Percentiles rank a stretch among this genome's conserved stretches.
These are phyloP conservation scores for Dasypogon diadema DNA, from an alignment of 2,888 invertebrate species.

Conservation along the genomic window DNA sequence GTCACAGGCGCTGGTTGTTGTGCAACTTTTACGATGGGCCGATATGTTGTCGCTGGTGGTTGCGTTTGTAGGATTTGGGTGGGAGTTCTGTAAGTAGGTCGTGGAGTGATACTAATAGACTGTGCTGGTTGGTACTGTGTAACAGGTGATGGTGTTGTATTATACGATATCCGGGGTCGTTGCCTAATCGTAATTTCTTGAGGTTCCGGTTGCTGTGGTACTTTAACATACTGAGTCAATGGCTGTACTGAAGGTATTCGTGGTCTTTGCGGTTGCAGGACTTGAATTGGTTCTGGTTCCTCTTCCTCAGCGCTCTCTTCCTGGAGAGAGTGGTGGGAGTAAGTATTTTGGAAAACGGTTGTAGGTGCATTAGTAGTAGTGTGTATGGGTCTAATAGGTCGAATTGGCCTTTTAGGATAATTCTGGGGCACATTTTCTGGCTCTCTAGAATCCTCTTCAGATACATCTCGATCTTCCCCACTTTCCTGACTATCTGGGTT, in stretches of 20 bases:
- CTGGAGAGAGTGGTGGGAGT: slow-evolving; percentile 65
- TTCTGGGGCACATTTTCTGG: slow-evolving; percentile 75
- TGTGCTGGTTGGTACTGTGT: slow-evolving; percentile 68
- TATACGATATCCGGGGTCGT: slow-evolving; percentile 67
- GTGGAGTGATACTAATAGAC: slow-evolving; percentile 74
- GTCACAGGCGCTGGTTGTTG: slow-evolving; percentile 69
- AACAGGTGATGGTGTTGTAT: slow-evolving; percentile 70
- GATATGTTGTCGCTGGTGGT: slow-evolving; percentile 77
- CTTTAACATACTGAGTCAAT: slow-evolving; percentile 40
- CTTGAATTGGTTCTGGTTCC: slow-evolving; percentile 72
- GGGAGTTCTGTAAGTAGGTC: slow-evolving; percentile 71
- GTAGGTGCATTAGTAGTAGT: slow-evolving; percentile 73
- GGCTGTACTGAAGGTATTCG: slow-evolving; percentile 61
- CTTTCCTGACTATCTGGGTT: slow-evolving; percentile 78
- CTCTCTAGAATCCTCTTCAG: slow-evolving; percentile 72
- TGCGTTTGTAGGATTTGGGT: slow-evolving; percentile 68
- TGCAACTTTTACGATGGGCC: slow-evolving; percentile 75
- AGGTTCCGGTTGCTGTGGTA: slow-evolving; percentile 24
- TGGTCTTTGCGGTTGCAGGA: slow-evolving; percentile 68
- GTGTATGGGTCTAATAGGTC: slow-evolving; percentile 68
- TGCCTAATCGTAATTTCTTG: slow-evolving; percentile 58
- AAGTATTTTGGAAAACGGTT: slow-evolving; percentile 79
- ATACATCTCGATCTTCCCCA: slow-evolving; percentile 69
- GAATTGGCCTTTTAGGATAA: slow-evolving; percentile 71
- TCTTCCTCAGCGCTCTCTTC: slow-evolving; percentile 74